Evolutionary conservation across 2,888 invertebrate species (phyloP), one percentile per base, ranked within the genome.

Genomic region (Eilema depressum): DNA sequence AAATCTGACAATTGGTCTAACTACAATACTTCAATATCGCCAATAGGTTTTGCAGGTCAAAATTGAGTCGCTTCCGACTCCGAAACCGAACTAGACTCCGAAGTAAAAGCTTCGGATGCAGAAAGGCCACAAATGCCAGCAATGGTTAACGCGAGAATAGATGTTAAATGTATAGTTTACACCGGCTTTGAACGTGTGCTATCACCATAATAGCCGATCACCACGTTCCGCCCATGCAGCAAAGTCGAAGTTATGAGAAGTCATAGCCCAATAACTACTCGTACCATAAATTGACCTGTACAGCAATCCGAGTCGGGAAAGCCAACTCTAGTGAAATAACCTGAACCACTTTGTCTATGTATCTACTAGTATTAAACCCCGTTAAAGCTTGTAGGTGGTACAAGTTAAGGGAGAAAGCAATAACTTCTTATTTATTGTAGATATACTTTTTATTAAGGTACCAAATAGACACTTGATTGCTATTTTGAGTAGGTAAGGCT

Each of bases 311-410:
- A 80, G 79, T 79, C 57, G 41, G 77, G 70, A 80, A 83, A 85
- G 86, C 84, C 81, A 84, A 86, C 88, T 88, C 86, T 86, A 87
- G 89, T 89, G 91, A 89, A 92, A 90, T 89, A 90, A 91, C 91
- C 88, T 83, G 84, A 76, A 84, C 86, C 89, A 91, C 89, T 92
- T 88, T 89, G 90, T 91, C 88, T 91, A 85, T 85, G 88, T 88
- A 30, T 30, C 30, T 59, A 86, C 85, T 79, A 81, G 83, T 85
- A 88, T 87, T 89, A 89, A 89, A 89, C 87, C 87, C 89, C 89
- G 92, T 90, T 89, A 91, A 88, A 87, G 87, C 83, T 79, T 79
- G 79, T 66, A 71, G 73, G 69, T 81, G 87, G 85, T 83, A 30
- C 76, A 87, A 89, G 83, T 23, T 33, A 69, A 47, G 61, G 77